phyloP scores from a whole-genome alignment of 2,888 invertebrate genomes.

The Drosophila putrida region DNA sequence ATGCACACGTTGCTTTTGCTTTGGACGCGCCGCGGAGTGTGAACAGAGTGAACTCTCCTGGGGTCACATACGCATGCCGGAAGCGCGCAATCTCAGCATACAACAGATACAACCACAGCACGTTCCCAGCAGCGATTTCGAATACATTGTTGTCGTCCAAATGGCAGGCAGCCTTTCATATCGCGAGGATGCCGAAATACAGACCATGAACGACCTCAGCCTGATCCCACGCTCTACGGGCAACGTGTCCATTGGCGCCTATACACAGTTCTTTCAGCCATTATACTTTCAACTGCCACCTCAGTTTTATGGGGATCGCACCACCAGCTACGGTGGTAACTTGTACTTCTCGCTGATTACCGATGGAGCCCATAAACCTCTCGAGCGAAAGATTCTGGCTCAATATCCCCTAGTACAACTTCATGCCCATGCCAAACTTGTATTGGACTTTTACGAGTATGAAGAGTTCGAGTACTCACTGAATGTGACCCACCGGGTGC shows the following conservation, averaged over 20 bases:
- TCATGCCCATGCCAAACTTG: slow-evolving; percentile 90
- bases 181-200: slow-evolving; percentile 86
- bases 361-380: slow-evolving; percentile 87
- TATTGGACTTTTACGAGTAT: slow-evolving; percentile 90
- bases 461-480: slow-evolving; percentile 84
- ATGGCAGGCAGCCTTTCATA: slow-evolving; percentile 81
- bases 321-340: slow-evolving; percentile 96
- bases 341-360: slow-evolving; percentile 92
- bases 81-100: slow-evolving; percentile 86
- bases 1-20: slow-evolving; percentile 98
- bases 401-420: slow-evolving; percentile 93
- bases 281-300: slow-evolving; percentile 88
- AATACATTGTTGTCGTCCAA: slow-evolving; percentile 85
- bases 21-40: slow-evolving; percentile 93
- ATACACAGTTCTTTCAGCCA: slow-evolving; percentile 83
- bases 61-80: slow-evolving; percentile 90
- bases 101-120: slow-evolving; percentile 81
- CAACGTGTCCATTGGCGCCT: slow-evolving; percentile 85
- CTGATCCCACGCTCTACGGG: slow-evolving; percentile 88
- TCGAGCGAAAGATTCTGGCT: slow-evolving; percentile 87
- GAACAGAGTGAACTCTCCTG: slow-evolving; percentile 93
- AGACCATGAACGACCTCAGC: slow-evolving; percentile 87
- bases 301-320: slow-evolving; percentile 93
- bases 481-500: slow-evolving; percentile 87
- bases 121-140: slow-evolving; percentile 81